These are phyloP conservation scores for Leptoteleia sp. DNA, from an alignment of 1,140 invertebrate species.

Conservation along the genomic window DNA sequence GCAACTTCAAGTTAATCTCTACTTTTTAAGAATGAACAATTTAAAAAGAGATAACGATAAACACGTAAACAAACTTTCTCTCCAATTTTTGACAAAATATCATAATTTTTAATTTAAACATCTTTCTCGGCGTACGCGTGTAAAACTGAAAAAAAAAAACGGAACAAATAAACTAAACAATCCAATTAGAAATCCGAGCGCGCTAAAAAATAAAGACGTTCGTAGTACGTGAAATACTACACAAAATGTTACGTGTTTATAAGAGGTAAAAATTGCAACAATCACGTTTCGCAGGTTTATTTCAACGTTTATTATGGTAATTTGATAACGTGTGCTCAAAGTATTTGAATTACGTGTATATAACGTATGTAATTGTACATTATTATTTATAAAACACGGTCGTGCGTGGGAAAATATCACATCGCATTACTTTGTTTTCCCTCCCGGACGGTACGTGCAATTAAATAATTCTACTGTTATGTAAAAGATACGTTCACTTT, in stretches of 20 bases:
- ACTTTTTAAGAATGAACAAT: too few species aligned
- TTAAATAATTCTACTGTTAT: slow-evolving; percentile 62
- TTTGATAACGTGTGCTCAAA: slow-evolving; percentile 47
- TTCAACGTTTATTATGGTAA: slow-evolving; percentile 51
- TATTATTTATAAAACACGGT: slow-evolving; percentile 60
- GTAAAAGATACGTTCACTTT: slow-evolving; percentile 63
- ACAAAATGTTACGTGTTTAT: slow-evolving; percentile 15
- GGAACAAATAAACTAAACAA: slow-evolving; percentile 7
- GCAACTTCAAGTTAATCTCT: too few species aligned
- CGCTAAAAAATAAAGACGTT: slow-evolving; percentile 14
- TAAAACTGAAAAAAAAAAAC: too few species aligned
- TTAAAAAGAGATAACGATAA: too few species aligned
- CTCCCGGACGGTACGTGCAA: slow-evolving; percentile 34
- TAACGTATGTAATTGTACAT: slow-evolving; percentile 56
- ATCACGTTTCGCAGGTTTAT: slow-evolving; percentile 28
- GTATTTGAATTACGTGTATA: slow-evolving; percentile 53
- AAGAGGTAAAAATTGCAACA: slow-evolving; percentile 30
- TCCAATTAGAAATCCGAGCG: neutral
- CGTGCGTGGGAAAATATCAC: slow-evolving; percentile 59
- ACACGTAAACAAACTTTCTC: too few species aligned
- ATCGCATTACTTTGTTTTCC: slow-evolving; percentile 45
- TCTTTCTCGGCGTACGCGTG: too few species aligned
- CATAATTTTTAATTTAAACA: too few species aligned
- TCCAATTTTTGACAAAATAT: too few species aligned
- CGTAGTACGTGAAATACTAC: slow-evolving; percentile 4